Conservation (phyloP, 2,888 invertebrate genomes). For the Ochlodes sylvanus region DNA sequence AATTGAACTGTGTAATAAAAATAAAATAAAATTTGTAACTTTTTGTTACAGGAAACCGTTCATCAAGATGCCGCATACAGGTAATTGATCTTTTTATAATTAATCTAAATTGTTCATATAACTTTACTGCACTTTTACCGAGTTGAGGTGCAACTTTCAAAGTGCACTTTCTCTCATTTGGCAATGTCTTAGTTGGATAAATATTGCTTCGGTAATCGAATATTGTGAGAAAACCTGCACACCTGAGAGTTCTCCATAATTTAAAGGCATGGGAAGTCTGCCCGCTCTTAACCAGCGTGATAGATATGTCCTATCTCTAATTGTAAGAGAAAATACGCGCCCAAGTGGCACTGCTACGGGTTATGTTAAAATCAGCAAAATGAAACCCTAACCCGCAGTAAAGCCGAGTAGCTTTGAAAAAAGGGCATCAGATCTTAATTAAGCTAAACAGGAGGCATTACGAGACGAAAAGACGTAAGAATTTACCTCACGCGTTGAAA, state of each 20-base stretch:
- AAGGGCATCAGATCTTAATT: conserved; percentile 71
- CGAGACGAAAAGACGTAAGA: conserved; percentile 53
- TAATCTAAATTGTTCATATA: not conserved
- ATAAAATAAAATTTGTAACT: conserved; percentile 5
- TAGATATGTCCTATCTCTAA: too few species aligned
- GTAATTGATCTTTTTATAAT: conserved; percentile 51
- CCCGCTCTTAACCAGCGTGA: too few species aligned
- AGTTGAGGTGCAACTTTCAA: not conserved
- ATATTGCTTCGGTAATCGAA: not conserved
- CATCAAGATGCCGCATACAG: conserved; percentile 75
- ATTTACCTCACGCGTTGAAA: conserved; percentile 81
- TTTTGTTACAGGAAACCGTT: conserved; percentile 49
- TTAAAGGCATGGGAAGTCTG: too few species aligned
- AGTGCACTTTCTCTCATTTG: conserved; percentile 5
- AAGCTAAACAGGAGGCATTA: conserved; percentile 64
- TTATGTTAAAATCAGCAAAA: not conserved
- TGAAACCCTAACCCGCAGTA: not conserved
- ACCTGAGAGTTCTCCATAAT: too few species aligned
- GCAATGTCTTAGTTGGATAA: conserved; percentile 1
- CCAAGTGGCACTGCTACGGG: too few species aligned
- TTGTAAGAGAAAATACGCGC: too few species aligned
- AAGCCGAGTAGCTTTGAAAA: conserved; percentile 36
- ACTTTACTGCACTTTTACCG: not conserved
- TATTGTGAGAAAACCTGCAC: too few species aligned
- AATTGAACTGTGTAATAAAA: too few species aligned